Evolutionary conservation across 2,113 vertebrate genomes (phyloP).

Genomic region (Astur gentilis): DNA sequence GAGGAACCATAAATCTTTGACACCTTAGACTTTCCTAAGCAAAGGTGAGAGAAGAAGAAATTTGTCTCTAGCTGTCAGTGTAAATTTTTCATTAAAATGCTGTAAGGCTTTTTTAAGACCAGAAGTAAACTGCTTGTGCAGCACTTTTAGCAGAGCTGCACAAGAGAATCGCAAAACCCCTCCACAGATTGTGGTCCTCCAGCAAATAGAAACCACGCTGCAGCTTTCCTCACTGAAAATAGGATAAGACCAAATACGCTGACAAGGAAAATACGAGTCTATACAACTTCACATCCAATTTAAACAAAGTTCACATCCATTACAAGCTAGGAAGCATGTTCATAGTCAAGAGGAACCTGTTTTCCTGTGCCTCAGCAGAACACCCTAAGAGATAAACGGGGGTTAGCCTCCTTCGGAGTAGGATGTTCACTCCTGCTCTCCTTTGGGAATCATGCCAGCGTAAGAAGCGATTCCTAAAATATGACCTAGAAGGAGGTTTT

Average conservation of each 20-base stretch:
- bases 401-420: not conserved
- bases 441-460: not conserved
- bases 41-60: conserved; percentile 29
- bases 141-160: conserved; percentile 27
- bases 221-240: conserved; percentile 22
- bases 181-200: not conserved
- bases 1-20: conserved; percentile 15
- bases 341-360: not conserved
- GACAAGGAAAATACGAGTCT: not conserved
- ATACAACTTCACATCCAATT: conserved; percentile 35
- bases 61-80: conserved; percentile 29
- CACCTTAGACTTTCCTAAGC: not conserved
- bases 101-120: conserved; percentile 15
- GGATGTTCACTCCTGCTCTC: not conserved
- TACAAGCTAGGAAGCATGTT: not conserved
- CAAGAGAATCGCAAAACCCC: not conserved
- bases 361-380: conserved; percentile 29
- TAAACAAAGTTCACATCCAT: conserved; percentile 38
- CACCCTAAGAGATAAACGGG: not conserved
- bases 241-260: conserved; percentile 41
- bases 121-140: conserved; percentile 29
- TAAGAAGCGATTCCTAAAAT: not conserved
- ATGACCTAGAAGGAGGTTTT: not conserved
- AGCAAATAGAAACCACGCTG: not conserved
- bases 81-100: conserved; percentile 49